These are phyloP conservation scores for Ciona savignyi DNA, from an alignment of 23 tunicate genomes.

Conservation along the genomic window DNA sequence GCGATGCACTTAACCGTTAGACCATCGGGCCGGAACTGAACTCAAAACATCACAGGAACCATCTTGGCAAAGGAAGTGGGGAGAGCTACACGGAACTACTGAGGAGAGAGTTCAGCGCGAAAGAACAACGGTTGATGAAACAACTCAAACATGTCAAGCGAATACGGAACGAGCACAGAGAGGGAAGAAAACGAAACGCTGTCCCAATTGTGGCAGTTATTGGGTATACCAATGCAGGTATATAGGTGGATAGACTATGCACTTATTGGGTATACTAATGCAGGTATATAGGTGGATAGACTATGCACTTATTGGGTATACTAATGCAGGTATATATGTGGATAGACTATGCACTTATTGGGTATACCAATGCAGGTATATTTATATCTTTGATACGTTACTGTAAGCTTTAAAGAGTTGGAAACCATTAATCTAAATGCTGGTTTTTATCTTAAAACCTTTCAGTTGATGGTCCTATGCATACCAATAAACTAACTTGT, in stretches of 20 bases:
- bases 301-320: slow-evolving; percentile 10
- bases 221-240: slow-evolving; percentile 96
- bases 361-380: slow-evolving; percentile 89
- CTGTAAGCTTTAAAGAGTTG: not conserved
- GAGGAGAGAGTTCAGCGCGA: slow-evolving; percentile 19
- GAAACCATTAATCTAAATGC: too few relatives aligned
- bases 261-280: too few relatives aligned
- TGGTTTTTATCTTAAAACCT: too few relatives aligned
- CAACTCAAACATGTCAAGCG: slow-evolving; percentile 18
- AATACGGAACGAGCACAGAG: slow-evolving; percentile 23
- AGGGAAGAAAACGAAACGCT: slow-evolving; percentile 8
- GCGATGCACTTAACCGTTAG: too few relatives aligned
- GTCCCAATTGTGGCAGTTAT: slow-evolving; percentile 80
- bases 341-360: slow-evolving; percentile 75
- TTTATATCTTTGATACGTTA: not conserved
- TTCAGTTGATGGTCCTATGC: too few relatives aligned
- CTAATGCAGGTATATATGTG: slow-evolving; percentile 9
- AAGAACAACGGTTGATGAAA: slow-evolving; percentile 48
- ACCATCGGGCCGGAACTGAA: too few relatives aligned
- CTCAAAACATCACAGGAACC: too few relatives aligned
- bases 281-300: slow-evolving; percentile 11
- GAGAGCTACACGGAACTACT: slow-evolving; percentile 29
- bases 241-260: too few relatives aligned
- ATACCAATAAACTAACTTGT: too few relatives aligned
- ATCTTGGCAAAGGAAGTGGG: not conserved